Evolutionary conservation across 1,140 invertebrate genomes (phyloP), one percentile per base, ranked within the genome.

Genomic region (Schlechtendalia chinensis): DNA sequence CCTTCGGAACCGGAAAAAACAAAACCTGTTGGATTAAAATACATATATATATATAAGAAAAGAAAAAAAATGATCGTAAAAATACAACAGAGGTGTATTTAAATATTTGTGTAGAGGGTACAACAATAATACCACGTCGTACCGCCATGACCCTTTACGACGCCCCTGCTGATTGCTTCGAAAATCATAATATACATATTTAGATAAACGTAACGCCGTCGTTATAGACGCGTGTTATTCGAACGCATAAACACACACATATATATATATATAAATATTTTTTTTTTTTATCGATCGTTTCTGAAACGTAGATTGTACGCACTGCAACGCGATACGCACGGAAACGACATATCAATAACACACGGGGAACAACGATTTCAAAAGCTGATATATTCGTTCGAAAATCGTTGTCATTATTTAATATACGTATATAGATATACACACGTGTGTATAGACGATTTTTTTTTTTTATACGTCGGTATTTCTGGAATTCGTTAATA

Each of bases 101-200:
- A 61, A 77, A 77, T 77, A 77, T 61, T 77, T 61, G 8, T 63
- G 14, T 50, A 79, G 39, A 72, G 39, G 54, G 56, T 79, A 61
- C 10, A 39, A 22, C 16, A 14, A 5, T 58, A 54, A 5, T 47
- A 77, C 17, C 58, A 54, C 1, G 1, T 39, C 32, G 32, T 39
- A 39, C 8, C 32, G 32, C 8, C 75, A 22, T 47, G 75, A 79
- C 59, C 59, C 32, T 39, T 59, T 77, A 61, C 58, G 45, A 61
- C 58, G 45, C 56, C 32, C 58, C 75, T 63, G 75, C 75, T 63
- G 75, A 79, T 79, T 22, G 47, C 24, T 72, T 29, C 6, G 32
- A 39, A 39, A 39, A 39, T 39, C 32, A 8, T 39, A 39, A 39
- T 39, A 39, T 8, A 39, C 32, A 8, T 39, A 39, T 39, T 39